Conservation (phyloP, 2,113 vertebrate genomes). For the pig (Sus scrofa) region T2T-Sscrofa CM000826.6:111702501-111703000, state of each 20-base stretch:
- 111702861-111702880: not conserved
- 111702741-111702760: not conserved
- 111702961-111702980: too few relatives aligned
- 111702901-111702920: not conserved
- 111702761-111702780: not conserved
- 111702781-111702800: not conserved
- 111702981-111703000: too few relatives aligned
- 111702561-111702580: too few relatives aligned
- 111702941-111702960: too few relatives aligned
- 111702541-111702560: not conserved
- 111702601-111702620: not conserved
- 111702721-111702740: not conserved
- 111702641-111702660: not conserved
- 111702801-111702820: not conserved
- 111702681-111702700: not conserved
- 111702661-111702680: not conserved
- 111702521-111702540: not conserved
- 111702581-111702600: too few relatives aligned
- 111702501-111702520: not conserved
- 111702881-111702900: not conserved
- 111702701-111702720: not conserved
- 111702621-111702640: not conserved
- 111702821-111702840: not conserved
- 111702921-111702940: too few relatives aligned
- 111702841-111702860: not conserved